Evolutionary conservation across 2,888 invertebrate species (phyloP).

Genomic region (Hermaeophaga mercurialis): DNA sequence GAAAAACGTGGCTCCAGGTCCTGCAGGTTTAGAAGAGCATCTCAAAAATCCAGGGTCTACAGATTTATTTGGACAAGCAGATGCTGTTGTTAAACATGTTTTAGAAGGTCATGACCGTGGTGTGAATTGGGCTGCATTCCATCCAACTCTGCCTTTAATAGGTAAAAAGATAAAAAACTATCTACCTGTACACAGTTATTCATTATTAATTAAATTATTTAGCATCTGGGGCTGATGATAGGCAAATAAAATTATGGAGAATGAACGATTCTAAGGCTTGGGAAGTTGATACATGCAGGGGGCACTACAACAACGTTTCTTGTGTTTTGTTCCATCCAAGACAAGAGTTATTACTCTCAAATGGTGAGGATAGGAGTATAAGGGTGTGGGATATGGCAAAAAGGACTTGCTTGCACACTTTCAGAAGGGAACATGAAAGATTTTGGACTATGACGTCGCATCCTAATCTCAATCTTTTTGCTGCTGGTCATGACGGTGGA

Average conservation of each 20-base stretch:
- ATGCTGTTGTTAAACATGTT: constrained; percentile 90
- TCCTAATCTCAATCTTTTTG: constrained; percentile 94
- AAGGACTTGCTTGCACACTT: constrained; percentile 88
- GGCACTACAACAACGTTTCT: constrained; percentile 99
- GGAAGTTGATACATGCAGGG: constrained; percentile 98
- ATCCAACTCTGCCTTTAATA: constrained; percentile 80
- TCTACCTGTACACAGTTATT: constrained; percentile 63
- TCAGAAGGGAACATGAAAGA: constrained; percentile 92
- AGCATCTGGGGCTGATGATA: constrained; percentile 98
- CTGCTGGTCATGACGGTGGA: constrained; percentile 98
- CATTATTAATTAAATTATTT: neutral
- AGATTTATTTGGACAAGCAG: constrained; percentile 95
- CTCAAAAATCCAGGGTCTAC: constrained; percentile 83
- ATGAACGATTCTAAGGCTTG: constrained; percentile 99
- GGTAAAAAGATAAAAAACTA: neutral
- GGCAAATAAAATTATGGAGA: constrained; percentile 96
- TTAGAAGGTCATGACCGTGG: constrained; percentile 95
- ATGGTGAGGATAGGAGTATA: constrained; percentile 97
- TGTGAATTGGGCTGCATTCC: constrained; percentile 98
- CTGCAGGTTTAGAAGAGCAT: constrained; percentile 87
- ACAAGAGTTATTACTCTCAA: constrained; percentile 88
- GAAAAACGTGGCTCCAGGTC: constrained; percentile 97
- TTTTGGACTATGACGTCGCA: constrained; percentile 98
- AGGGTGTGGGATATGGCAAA: constrained; percentile 99
- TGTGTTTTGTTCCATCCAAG: constrained; percentile 97